Evolutionary conservation across 2,888 invertebrate genomes (phyloP).

Genomic region (Cotesia congregata): DNA sequence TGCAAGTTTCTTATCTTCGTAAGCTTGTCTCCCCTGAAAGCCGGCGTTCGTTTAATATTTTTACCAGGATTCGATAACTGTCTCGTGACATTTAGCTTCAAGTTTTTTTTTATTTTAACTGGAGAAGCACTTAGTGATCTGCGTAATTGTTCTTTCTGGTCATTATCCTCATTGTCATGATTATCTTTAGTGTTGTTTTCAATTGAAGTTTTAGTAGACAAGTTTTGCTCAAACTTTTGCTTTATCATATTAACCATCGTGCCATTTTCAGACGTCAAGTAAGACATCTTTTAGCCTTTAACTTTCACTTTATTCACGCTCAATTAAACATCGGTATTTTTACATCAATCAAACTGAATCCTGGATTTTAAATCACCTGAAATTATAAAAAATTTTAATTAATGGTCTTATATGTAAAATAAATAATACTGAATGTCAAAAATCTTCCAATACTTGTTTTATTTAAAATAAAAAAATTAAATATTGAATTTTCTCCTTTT

Average conservation of each 20-base stretch:
- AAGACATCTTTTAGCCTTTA: conserved; percentile 37
- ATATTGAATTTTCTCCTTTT: too few relatives aligned
- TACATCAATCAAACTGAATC: neutral
- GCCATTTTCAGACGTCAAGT: conserved; percentile 43
- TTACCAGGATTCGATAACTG: conserved; percentile 73
- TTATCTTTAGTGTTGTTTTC: neutral
- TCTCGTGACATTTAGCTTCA: conserved; percentile 65
- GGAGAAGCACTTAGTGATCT: conserved; percentile 47
- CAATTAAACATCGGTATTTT: conserved; percentile 18
- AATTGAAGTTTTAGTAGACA: conserved; percentile 19
- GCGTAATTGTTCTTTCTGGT: conserved; percentile 34
- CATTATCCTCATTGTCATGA: neutral
- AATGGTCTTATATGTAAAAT: too few relatives aligned
- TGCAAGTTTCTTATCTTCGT: conserved; percentile 47
- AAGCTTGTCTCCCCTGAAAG: conserved; percentile 72
- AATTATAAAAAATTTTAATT: conserved; percentile 10
- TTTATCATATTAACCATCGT: conserved; percentile 46
- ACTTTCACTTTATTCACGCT: neutral
- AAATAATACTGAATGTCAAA: too few relatives aligned
- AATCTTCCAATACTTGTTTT: too few relatives aligned
- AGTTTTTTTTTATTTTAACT: conserved; percentile 45
- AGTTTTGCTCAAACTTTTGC: conserved; percentile 47
- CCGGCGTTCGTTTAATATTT: conserved; percentile 74
- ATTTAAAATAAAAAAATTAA: too few relatives aligned
- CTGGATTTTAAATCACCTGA: conserved; percentile 3